Conservation (phyloP, 2,113 vertebrate genomes). For the Oncorhynchus nerka region DNA sequence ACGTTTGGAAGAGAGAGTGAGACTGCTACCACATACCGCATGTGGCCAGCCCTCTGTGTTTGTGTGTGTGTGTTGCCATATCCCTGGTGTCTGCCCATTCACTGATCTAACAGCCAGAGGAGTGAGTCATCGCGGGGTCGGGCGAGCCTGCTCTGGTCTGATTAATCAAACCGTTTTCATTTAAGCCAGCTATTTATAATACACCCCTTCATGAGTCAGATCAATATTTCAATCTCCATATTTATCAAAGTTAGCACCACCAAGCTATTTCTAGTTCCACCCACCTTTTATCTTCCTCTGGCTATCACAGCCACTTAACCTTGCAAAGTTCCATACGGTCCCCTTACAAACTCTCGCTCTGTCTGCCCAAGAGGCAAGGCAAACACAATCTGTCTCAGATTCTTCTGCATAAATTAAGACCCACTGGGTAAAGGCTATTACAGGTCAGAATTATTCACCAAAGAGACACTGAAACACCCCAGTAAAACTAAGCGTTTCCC, state of each 20-base stretch:
- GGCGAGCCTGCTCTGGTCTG: constrained; percentile 41
- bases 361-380: too few relatives aligned
- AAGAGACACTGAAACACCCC: too few relatives aligned
- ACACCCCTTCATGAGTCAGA: constrained; percentile 43
- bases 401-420: too few relatives aligned
- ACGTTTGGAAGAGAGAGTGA: not conserved
- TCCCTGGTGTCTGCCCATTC: constrained; percentile 40
- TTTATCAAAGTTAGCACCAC: constrained; percentile 48
- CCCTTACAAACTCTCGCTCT: not conserved
- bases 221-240: constrained; percentile 58
- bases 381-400: too few relatives aligned
- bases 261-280: constrained; percentile 27
- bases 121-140: constrained; percentile 67
- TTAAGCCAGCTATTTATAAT: constrained; percentile 68
- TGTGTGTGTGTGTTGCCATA: not conserved
- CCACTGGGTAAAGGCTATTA: too few relatives aligned
- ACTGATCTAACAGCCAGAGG: constrained; percentile 32
- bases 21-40: not conserved
- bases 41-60: not conserved
- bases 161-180: constrained; percentile 75
- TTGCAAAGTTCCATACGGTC: too few relatives aligned
- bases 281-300: constrained; percentile 23
- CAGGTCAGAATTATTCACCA: too few relatives aligned
- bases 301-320: not conserved
- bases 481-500: too few relatives aligned